phyloP scores from a whole-genome alignment of 2,888 invertebrate genomes.

The Drosophila paramelanica region DNA sequence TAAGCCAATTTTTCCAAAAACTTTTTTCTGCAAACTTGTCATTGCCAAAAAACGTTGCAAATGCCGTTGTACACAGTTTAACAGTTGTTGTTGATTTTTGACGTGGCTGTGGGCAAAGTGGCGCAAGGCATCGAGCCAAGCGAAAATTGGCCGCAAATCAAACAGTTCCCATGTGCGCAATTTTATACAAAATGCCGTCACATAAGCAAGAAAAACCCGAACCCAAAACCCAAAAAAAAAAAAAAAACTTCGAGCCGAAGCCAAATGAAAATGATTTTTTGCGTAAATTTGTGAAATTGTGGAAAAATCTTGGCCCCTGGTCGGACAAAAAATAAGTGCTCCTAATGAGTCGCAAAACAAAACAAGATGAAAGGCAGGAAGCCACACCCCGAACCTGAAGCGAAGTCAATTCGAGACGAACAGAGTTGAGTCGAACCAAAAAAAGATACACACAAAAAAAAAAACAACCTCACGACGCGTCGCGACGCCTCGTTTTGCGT shows the following conservation, averaged over 20 bases:
- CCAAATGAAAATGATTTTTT: conserved; percentile 44
- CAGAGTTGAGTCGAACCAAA: conserved; percentile 5
- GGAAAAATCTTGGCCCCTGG: conserved; percentile 29
- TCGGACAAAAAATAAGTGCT: conserved; percentile 11
- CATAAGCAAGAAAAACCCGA: conserved; percentile 60
- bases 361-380: conserved; percentile 57
- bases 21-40: conserved; percentile 65
- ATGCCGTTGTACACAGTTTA: conserved; percentile 61
- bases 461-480: conserved; percentile 6
- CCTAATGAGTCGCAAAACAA: conserved; percentile 39
- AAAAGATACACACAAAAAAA: conserved; percentile 1
- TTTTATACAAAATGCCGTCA: conserved; percentile 68
- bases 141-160: conserved; percentile 75
- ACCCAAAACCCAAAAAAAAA: conserved; percentile 22
- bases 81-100: conserved; percentile 49
- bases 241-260: conserved; percentile 23
- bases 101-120: conserved; percentile 44
- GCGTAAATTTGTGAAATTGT: conserved; percentile 53
- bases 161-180: conserved; percentile 81
- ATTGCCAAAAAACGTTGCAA: conserved; percentile 78
- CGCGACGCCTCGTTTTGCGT: conserved; percentile 19
- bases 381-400: conserved; percentile 57
- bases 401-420: conserved; percentile 7
- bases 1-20: conserved; percentile 63
- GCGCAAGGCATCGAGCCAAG: conserved; percentile 67